Evolutionary conservation across 2,888 invertebrate genomes (phyloP), one percentile per base, ranked within the genome.

Genomic region (Drosophila affinis): DNA sequence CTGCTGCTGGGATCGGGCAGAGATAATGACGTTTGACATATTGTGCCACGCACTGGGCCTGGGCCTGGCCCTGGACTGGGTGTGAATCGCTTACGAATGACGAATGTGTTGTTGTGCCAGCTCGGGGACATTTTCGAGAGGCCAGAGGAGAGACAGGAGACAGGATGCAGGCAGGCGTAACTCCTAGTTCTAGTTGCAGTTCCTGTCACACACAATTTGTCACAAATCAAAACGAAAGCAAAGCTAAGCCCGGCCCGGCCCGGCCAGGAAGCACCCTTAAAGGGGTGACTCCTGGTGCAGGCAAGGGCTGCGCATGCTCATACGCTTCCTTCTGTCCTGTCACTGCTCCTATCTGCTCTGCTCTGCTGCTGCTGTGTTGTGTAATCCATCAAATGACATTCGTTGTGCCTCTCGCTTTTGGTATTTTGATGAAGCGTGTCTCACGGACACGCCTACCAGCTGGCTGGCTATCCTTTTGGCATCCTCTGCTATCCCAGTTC

Each of bases 61-160:
- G n/a, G n/a, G 10, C 3, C 9, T 53, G 59, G 51, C 21, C 18
- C 47, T 18, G 47, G 46, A 45, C n/a, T 10, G 12, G n/a, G 18
- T 76, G 71, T 79, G 67, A 73, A 75, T 72, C 76, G 72, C 58
- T 68, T 64, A 64, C 74, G 73, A 77, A 67, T 87, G 87, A 89
- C 84, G 87, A 83, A 87, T 89, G 81, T 84, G 81, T 83, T 87
- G 88, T 86, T 85, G 70, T 84, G 86, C 81, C 84, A 77, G 64
- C 72, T 48, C 55, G 57, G 76, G 80, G 87, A 87, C 89, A 89
- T 58, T 77, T 83, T 89, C 88, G 84, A 87, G 87, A 88, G 81
- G 45, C 55, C n/a, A 55, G 54, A 24, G 54, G 39, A 48, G 63
- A 45, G 29, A 29, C 34, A 17, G 32, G 21, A 53, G 47, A 21